Conservation (phyloP, 2,113 vertebrate species). For the Guaruba guarouba region DNA sequence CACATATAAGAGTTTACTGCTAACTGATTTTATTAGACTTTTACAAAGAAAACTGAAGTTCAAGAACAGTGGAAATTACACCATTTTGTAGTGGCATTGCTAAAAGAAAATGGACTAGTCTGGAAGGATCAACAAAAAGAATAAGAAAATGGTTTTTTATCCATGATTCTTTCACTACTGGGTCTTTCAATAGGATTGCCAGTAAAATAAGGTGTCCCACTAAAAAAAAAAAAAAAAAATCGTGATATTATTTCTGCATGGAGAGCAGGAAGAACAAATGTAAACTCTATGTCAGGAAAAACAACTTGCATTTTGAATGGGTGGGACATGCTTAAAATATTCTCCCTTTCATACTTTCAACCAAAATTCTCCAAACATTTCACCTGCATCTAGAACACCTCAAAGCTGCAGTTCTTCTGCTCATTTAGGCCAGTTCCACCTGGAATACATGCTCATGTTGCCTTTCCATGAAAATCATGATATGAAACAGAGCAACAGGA, state of each 20-base stretch:
- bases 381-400: background rate
- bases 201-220: background rate
- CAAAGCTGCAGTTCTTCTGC: background rate
- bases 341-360: background rate
- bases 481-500: background rate
- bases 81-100: background rate
- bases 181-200: background rate
- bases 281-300: background rate
- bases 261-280: background rate
- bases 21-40: background rate
- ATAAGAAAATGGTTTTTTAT: background rate
- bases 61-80: background rate
- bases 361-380: background rate
- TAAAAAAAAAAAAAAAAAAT: background rate
- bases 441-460: background rate
- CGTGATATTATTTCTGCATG: rapidly evolving
- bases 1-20: background rate
- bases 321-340: background rate
- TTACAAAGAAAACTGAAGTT: background rate
- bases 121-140: background rate
- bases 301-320: background rate
- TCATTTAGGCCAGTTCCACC: background rate
- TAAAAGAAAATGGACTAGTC: background rate
- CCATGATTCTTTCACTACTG: background rate
- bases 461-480: background rate